These are phyloP conservation scores for Tragelaphus imberbis DNA, from an alignment of 2,113 vertebrate species.

Conservation along the genomic window DNA sequence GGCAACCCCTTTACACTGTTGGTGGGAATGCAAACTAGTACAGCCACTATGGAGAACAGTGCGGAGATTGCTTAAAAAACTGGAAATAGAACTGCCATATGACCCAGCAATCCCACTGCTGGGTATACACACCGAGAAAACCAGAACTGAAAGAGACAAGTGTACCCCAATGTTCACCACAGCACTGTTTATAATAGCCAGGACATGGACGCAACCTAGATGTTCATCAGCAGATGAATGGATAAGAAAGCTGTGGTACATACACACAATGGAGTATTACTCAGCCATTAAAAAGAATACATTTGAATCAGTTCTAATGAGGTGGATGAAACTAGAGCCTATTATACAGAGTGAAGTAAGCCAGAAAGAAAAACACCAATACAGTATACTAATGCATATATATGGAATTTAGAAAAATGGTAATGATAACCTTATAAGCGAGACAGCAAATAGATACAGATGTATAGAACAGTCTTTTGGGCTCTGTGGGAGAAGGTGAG, in stretches of 20 bases:
- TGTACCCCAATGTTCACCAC: background rate
- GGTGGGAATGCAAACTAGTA: background rate
- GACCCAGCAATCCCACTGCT: background rate
- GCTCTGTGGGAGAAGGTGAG: background rate
- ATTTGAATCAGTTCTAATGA: background rate
- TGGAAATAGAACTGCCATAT: background rate
- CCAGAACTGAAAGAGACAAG: background rate
- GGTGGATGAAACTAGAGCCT: background rate
- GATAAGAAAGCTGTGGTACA: background rate
- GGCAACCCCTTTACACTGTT: background rate
- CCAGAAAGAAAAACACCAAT: background rate
- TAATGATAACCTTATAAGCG: background rate
- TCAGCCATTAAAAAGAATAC: background rate
- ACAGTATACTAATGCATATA: background rate
- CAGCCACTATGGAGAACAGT: background rate
- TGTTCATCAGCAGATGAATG: background rate
- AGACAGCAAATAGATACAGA: background rate
- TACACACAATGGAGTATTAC: background rate
- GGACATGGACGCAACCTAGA: background rate
- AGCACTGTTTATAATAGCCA: background rate
- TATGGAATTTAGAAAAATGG: background rate
- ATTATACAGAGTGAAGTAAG: background rate
- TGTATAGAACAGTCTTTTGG: background rate
- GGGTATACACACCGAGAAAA: accelerated
- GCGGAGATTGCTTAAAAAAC: background rate